phyloP scores from a whole-genome alignment of 2,888 invertebrate species.

The Julus scanicus region DNA sequence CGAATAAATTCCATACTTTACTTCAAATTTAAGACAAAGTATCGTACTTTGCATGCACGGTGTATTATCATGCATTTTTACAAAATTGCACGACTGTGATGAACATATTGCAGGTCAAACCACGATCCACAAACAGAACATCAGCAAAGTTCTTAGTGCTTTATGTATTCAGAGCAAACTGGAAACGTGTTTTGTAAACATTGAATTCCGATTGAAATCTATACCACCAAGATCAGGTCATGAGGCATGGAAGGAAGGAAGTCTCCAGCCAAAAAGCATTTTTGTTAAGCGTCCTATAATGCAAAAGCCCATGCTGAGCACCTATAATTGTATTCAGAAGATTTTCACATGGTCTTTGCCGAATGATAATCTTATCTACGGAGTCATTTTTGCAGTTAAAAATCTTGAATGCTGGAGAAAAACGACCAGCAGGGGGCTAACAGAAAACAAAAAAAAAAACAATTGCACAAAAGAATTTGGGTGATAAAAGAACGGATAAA shows the following conservation, averaged over 20 bases:
- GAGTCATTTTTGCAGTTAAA: not conserved
- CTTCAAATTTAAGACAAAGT: too few relatives aligned
- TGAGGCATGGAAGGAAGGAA: not conserved
- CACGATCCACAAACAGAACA: not conserved
- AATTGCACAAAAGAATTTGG: not conserved
- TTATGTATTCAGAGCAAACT: not conserved
- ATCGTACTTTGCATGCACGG: too few relatives aligned
- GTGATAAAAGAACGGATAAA: not conserved
- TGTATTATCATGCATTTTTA: too few relatives aligned
- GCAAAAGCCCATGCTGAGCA: not conserved
- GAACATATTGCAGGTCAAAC: not conserved
- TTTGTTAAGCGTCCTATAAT: not conserved
- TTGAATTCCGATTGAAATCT: constrained; percentile 9
- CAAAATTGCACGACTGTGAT: not conserved
- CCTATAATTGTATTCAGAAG: constrained; percentile 7
- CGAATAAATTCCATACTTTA: too few relatives aligned
- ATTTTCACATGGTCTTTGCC: constrained; percentile 16
- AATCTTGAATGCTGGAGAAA: not conserved
- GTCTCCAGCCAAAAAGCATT: not conserved
- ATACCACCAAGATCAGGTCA: not conserved
- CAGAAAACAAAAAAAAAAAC: not conserved
- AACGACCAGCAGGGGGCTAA: not conserved
- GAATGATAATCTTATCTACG: constrained; percentile 4
- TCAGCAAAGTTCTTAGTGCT: not conserved
- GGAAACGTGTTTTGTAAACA: not conserved